Percentiles rank a stretch among this genome's conserved stretches.
Conservation (phyloP, 2,888 invertebrate species). For the Leptopilina drosophilae region DNA sequence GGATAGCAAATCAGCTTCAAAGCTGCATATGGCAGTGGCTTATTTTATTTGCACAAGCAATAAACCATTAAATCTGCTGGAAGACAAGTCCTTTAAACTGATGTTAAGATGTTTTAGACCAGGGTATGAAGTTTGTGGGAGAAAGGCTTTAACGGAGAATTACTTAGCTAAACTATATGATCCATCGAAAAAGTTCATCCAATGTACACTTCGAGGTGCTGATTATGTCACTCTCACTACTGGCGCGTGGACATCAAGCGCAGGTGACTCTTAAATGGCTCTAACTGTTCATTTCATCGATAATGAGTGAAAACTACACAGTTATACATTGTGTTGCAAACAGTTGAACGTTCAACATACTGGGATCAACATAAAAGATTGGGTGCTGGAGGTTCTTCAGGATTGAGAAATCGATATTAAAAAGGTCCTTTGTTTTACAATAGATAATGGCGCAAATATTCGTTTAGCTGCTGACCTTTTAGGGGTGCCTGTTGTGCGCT, state of each 20-base stretch:
- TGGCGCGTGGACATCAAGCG: conserved; percentile 22
- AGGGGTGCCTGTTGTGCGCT: not conserved
- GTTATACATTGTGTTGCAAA: conserved; percentile 16
- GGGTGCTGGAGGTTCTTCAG: not conserved
- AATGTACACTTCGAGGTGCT: not conserved
- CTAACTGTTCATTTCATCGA: conserved; percentile 10
- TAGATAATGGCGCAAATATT: conserved; percentile 23
- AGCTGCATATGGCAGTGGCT: conserved; percentile 1
- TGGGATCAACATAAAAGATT: conserved; percentile 24
- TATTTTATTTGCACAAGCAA: conserved; percentile 24
- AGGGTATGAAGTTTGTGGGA: conserved; percentile 22
- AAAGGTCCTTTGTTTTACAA: conserved; percentile 3
- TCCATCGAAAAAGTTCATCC: conserved; percentile 5
- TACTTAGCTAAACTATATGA: conserved; percentile 6
- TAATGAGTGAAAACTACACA: conserved; percentile 6
- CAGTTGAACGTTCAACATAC: conserved; percentile 8
- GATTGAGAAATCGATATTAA: not conserved
- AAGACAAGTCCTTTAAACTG: conserved; percentile 9
- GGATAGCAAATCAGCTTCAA: conserved; percentile 1
- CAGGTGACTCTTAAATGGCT: conserved; percentile 15
- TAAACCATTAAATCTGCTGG: conserved; percentile 8
- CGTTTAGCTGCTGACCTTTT: conserved; percentile 15
- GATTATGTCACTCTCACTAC: conserved; percentile 18
- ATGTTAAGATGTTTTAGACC: conserved; percentile 14
- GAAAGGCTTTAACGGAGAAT: conserved; percentile 10